Evolutionary conservation across 2,888 invertebrate genomes (phyloP).

Genomic region (Aphodius granarius): DNA sequence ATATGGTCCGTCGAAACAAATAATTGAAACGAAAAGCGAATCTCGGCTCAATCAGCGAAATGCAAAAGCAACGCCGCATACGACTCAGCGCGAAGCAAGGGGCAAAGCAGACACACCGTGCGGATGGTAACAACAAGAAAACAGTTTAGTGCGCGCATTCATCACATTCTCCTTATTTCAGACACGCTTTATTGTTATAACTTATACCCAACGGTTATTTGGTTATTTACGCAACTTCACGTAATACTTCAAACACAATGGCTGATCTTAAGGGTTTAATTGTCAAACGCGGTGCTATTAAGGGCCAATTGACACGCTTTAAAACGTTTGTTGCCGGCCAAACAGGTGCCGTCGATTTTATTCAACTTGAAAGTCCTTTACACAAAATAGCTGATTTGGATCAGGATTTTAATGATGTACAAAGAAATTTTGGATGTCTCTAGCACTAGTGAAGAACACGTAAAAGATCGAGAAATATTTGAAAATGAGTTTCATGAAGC

Average conservation of each 20-base stretch:
- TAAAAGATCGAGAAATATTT: not conserved
- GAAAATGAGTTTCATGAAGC: not conserved
- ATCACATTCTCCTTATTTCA: not conserved
- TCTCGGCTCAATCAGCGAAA: not conserved
- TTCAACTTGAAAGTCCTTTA: not conserved
- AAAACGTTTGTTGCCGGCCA: not conserved
- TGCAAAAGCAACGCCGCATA: not conserved
- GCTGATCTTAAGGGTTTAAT: not conserved
- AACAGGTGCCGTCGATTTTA: not conserved
- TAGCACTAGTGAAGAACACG: not conserved
- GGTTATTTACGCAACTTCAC: not conserved
- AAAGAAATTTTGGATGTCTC: not conserved
- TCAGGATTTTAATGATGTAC: not conserved
- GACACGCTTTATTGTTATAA: not conserved
- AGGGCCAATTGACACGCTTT: not conserved
- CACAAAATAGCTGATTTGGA: not conserved
- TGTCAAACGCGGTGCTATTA: not conserved
- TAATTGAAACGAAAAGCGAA: not conserved
- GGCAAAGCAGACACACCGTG: not conserved
- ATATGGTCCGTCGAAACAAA: not conserved
- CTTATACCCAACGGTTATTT: not conserved
- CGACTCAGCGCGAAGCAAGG: not conserved
- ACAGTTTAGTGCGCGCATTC: not conserved
- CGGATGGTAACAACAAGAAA: not conserved
- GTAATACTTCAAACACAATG: not conserved